Evolutionary conservation across 1,140 invertebrate species (phyloP).

Genomic region (Liolophura sinensis): DNA sequence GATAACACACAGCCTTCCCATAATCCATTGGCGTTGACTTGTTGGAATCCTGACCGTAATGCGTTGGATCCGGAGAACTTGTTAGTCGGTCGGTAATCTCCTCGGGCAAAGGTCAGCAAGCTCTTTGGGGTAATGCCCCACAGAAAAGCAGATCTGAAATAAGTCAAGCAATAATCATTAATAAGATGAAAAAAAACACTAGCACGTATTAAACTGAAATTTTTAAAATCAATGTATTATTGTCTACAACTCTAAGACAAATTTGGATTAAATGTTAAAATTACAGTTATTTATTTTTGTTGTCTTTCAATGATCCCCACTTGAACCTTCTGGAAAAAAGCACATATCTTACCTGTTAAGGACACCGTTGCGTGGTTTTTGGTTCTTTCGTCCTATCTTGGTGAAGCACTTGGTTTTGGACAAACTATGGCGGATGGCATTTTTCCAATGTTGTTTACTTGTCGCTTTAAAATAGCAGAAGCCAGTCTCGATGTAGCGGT

Average conservation of each 20-base stretch:
- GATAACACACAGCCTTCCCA: slow-evolving; percentile 25
- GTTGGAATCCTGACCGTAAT: slow-evolving; percentile 22
- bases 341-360: too few relatives aligned
- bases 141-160: slow-evolving; percentile 18
- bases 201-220: too few relatives aligned
- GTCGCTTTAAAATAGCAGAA: slow-evolving; percentile 36
- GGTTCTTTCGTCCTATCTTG: slow-evolving; percentile 20
- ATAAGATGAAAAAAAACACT: too few relatives aligned
- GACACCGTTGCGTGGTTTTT: too few relatives aligned
- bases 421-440: slow-evolving; percentile 42
- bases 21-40: slow-evolving; percentile 26
- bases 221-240: too few relatives aligned
- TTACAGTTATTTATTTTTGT: too few relatives aligned
- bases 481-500: slow-evolving; percentile 37
- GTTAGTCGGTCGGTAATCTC: slow-evolving; percentile 28
- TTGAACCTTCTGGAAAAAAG: too few relatives aligned
- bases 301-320: too few relatives aligned
- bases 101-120: slow-evolving; percentile 28
- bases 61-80: slow-evolving; percentile 24
- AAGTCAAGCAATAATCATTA: too few relatives aligned
- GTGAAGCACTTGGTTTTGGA: slow-evolving; percentile 46
- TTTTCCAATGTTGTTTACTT: slow-evolving; percentile 37
- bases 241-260: too few relatives aligned
- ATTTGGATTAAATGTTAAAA: too few relatives aligned
- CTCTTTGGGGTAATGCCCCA: slow-evolving; percentile 29